phyloP scores from a whole-genome alignment of 2,888 invertebrate genomes.

The Coleophora deauratella region DNA sequence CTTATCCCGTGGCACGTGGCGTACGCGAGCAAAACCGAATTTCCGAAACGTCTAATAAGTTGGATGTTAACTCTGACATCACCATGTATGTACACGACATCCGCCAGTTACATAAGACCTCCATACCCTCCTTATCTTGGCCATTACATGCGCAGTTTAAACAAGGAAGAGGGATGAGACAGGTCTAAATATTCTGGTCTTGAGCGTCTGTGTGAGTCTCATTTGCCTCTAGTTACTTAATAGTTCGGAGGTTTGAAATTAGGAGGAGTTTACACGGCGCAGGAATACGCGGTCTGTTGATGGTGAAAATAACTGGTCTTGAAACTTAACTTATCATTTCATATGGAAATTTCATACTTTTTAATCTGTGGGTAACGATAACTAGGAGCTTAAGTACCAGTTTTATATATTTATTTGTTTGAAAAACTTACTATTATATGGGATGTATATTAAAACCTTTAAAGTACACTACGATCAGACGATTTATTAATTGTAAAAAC shows the following conservation, averaged over 20 bases:
- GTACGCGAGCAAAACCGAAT: constrained; percentile 68
- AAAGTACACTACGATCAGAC: too few relatives aligned
- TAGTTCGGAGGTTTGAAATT: constrained; percentile 48
- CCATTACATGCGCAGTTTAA: constrained; percentile 21
- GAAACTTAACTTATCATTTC: too few relatives aligned
- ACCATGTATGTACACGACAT: constrained; percentile 55
- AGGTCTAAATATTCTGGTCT: constrained; percentile 35
- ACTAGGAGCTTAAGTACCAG: too few relatives aligned
- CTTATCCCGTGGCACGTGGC: constrained; percentile 46
- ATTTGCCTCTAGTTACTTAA: constrained; percentile 56
- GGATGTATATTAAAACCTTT: too few relatives aligned
- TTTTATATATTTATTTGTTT: too few relatives aligned
- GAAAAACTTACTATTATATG: too few relatives aligned
- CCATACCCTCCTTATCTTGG: constrained; percentile 18
- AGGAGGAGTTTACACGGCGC: constrained; percentile 50
- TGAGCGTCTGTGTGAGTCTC: constrained; percentile 43
- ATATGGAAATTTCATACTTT: too few relatives aligned
- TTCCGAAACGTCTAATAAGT: constrained; percentile 73
- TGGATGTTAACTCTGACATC: constrained; percentile 66
- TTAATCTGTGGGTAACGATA: too few relatives aligned
- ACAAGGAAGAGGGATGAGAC: constrained; percentile 23
- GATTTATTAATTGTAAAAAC: too few relatives aligned
- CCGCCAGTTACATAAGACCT: constrained; percentile 37
- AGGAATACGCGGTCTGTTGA: constrained; percentile 20
- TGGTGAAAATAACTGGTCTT: constrained; percentile 12